Base-by-base conservation (phyloP, 2,113 vertebrate species). In the Otus sunia region DNA sequence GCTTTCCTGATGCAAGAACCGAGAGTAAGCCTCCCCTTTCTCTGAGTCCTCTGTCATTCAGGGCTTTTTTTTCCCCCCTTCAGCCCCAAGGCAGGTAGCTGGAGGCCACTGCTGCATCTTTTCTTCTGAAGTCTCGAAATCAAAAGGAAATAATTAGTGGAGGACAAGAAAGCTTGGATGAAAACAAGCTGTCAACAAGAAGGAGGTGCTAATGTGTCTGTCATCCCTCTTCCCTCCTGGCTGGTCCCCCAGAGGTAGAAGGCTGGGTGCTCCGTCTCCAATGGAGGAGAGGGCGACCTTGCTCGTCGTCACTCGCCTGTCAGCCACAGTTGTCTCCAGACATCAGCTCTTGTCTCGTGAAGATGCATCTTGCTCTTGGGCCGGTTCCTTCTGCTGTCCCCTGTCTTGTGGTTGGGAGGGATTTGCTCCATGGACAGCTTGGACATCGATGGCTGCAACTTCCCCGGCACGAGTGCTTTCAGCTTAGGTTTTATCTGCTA, bases 161-260 rank as follows among this genome's bases (percentile, higher is more conserved):
- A 89, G 45, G 84, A 80, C 0, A 2, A 64, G 58, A 62, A 76
- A 71, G 37, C 75, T 77, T 23, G 55, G 68, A 77, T 0, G 12
- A 94, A 94, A 96, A 88, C 64, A 88, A 90, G 88, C 92, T 93
- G 95, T 94, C 92, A 95, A 47, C 58, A 45, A 56, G 87, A 74
- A 93, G 96, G 74, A 90, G 86, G 91, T 94, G 96, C 68, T 96
- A 95, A 96, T 80, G 90, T 74, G 79, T 43, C 81, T 96, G 86
- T 86, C 94, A 96, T 92, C 27, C 50, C 72, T 83, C 26, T 73
- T 90, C 49, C 75, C 79, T 88, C 21, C 56, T 22, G 66, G 74
- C 23, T 0, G 0, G 20, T 27, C 39, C 72, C 76, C 63, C 37
- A 83, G 88, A 66, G 63, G 81, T 67, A 47, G 75, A 55, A 88